Evolutionary conservation across 2,797 vertebrate species (phyloP).

Genomic region (Carduelis carduelis): DNA sequence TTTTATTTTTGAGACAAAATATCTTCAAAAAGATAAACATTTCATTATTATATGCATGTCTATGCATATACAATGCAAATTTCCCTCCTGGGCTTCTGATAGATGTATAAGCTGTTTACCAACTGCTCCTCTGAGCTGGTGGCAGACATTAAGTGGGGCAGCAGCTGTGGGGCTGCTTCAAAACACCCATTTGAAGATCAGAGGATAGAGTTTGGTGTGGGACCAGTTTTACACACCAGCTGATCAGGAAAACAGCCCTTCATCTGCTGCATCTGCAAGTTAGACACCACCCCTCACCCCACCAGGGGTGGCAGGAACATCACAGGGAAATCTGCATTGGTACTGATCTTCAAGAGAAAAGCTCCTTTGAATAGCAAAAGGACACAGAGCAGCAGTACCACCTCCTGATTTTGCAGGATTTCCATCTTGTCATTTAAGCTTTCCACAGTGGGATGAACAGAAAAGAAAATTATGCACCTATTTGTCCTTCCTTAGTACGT

Average conservation of each 20-base stretch:
- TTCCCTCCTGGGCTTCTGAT: not conserved
- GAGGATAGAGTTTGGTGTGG: not conserved
- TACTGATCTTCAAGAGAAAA: not conserved
- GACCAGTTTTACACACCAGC: accelerated
- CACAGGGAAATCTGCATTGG: not conserved
- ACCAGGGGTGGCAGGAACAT: not conserved
- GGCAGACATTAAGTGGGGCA: not conserved
- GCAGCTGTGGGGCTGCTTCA: not conserved
- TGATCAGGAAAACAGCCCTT: not conserved
- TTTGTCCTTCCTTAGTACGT: not conserved
- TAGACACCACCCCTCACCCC: not conserved
- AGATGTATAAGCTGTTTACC: not conserved
- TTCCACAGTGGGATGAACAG: not conserved
- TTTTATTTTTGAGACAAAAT: not conserved
- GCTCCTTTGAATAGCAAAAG: not conserved
- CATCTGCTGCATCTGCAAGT: not conserved
- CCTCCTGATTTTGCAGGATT: not conserved
- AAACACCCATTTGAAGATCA: not conserved
- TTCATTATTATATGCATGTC: not conserved
- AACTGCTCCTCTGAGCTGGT: not conserved
- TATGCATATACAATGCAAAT: not conserved
- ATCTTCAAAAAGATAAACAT: not conserved
- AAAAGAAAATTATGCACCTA: not conserved
- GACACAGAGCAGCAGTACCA: not conserved
- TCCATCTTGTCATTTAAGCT: not conserved